These are phyloP conservation scores for Drosophila dives DNA, from an alignment of 2,888 invertebrate genomes.

Conservation along the genomic window DNA sequence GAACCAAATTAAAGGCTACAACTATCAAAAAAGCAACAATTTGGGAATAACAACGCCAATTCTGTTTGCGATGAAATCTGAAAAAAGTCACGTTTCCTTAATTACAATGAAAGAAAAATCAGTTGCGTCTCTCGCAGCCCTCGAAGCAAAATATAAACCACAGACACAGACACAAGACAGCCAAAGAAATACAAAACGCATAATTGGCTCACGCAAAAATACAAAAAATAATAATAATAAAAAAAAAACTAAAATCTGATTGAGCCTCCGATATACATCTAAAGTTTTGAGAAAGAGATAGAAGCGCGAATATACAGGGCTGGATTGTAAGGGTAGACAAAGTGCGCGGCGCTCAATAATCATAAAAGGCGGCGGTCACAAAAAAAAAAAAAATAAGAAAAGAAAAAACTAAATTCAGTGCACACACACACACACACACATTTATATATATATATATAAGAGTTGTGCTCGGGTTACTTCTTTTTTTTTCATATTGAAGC, in stretches of 20 bases:
- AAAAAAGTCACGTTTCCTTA: conserved; percentile 79
- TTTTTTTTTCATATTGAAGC: conserved; percentile 65
- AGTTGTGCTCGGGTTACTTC: conserved; percentile 51
- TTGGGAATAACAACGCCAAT: conserved; percentile 66
- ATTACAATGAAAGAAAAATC: conserved; percentile 76
- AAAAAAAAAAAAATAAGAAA: conserved; percentile 33
- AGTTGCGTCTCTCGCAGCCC: conserved; percentile 38
- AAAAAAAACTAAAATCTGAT: conserved; percentile 22
- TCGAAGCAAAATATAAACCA: conserved; percentile 48
- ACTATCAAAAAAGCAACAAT: conserved; percentile 23
- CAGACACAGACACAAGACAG: conserved; percentile 52
- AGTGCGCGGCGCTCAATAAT: conserved; percentile 68
- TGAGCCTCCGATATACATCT: conserved; percentile 57
- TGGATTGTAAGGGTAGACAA: conserved; percentile 28
- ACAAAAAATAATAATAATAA: conserved; percentile 38
- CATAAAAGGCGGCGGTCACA: conserved; percentile 68
- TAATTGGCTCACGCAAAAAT: conserved; percentile 81
- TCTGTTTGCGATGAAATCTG: conserved; percentile 67
- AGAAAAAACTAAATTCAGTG: conserved; percentile 62
- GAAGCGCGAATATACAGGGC: conserved; percentile 15
- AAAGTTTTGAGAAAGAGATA: conserved; percentile 73
- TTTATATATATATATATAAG: conserved; percentile 15
- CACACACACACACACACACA: conserved; percentile 26
- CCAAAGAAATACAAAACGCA: conserved; percentile 72
- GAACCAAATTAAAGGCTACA: conserved; percentile 62